phyloP scores from a whole-genome alignment of 1,140 invertebrate genomes.

The Sinella curviseta region DNA sequence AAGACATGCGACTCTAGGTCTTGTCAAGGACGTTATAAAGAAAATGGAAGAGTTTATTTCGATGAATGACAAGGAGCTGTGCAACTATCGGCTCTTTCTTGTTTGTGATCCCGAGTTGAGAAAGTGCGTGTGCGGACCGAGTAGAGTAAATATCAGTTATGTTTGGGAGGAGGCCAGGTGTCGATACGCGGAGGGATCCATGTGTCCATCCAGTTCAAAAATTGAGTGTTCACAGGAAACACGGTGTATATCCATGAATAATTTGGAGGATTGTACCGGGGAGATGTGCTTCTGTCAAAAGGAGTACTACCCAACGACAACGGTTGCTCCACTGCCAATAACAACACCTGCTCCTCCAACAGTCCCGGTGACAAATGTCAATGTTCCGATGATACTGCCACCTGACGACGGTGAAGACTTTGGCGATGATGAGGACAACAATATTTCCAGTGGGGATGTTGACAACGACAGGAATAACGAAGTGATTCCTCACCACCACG shows the following conservation, averaged over 20 bases:
- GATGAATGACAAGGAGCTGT: slow-evolving; percentile 16
- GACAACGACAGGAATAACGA: neutral
- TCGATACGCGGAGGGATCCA: neutral
- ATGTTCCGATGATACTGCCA: neutral
- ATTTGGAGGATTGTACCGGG: neutral
- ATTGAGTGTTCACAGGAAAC: neutral
- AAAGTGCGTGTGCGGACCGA: slow-evolving; percentile 1
- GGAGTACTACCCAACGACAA: neutral
- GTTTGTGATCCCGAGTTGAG: neutral
- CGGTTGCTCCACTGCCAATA: neutral
- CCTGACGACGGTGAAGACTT: neutral
- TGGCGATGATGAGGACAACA: neutral
- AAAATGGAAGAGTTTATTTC: slow-evolving; percentile 21
- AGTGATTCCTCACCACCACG: neutral
- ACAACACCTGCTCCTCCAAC: neutral
- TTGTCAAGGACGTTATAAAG: neutral
- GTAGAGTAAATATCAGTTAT: neutral
- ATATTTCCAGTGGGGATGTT: neutral
- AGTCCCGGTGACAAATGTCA: neutral
- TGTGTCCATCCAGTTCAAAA: neutral
- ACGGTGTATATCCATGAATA: neutral
- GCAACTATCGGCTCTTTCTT: neutral
- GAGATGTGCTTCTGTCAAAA: neutral
- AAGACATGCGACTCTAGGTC: neutral
- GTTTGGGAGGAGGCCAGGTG: neutral